These are phyloP conservation scores for Parthenolecanium corni DNA, from an alignment of 2,888 invertebrate species.

Conservation along the genomic window DNA sequence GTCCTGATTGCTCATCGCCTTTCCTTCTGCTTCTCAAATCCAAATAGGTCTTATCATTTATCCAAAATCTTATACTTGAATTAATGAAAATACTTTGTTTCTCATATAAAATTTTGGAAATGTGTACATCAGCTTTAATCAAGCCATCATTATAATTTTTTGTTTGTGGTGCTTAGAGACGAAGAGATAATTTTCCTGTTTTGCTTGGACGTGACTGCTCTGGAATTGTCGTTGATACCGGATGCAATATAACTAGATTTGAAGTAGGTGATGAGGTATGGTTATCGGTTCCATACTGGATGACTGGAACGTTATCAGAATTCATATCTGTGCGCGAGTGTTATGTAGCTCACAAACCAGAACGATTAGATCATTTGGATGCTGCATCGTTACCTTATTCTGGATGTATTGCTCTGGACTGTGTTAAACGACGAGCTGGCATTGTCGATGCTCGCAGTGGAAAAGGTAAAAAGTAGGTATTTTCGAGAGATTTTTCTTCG, in stretches of 20 bases:
- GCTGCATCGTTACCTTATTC: constrained; percentile 50
- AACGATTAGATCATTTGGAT: constrained; percentile 47
- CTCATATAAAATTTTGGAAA: not conserved
- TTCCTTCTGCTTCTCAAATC: not conserved
- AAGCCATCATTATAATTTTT: not conserved
- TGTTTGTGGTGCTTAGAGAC: constrained; percentile 34
- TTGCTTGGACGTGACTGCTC: constrained; percentile 52
- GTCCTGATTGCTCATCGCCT: not conserved
- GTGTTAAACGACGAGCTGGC: constrained; percentile 41
- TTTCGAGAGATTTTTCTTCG: not conserved
- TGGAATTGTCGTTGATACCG: constrained; percentile 50
- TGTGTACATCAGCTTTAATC: not conserved
- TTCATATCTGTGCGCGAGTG: constrained; percentile 45
- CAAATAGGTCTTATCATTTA: too few relatives aligned
- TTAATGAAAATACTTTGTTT: not conserved
- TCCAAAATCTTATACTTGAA: too few relatives aligned
- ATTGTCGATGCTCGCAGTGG: constrained; percentile 37
- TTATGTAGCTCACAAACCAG: constrained; percentile 45
- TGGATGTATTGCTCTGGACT: constrained; percentile 47
- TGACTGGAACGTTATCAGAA: constrained; percentile 47
- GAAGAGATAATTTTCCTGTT: constrained; percentile 43
- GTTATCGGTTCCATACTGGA: constrained; percentile 47
- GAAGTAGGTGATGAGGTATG: constrained; percentile 46
- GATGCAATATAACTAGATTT: constrained; percentile 46
- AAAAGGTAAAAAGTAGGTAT: constrained; percentile 43